Percentiles rank a stretch among this genome's conserved stretches.
Evolutionary conservation across 2,113 vertebrate genomes (phyloP).

Genomic region (Scomber japonicus): DNA sequence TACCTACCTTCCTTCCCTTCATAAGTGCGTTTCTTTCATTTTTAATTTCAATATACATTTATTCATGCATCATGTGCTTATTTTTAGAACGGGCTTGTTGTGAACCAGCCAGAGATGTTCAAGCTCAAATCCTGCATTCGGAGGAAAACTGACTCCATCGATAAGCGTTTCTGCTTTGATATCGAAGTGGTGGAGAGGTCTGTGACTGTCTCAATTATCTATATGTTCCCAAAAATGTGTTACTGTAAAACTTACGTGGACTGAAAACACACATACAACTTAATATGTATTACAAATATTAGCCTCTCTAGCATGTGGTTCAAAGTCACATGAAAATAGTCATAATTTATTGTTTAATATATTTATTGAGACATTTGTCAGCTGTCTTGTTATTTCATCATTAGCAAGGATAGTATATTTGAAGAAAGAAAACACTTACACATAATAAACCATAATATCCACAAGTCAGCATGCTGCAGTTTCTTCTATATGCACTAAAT

Average conservation of each 20-base stretch:
- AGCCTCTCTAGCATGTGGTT: neutral
- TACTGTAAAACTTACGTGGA: neutral
- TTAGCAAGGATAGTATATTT: neutral
- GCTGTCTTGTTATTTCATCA: too few species aligned
- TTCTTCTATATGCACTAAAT: neutral
- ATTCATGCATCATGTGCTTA: neutral
- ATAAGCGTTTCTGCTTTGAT: constrained; percentile 98
- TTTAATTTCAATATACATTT: neutral
- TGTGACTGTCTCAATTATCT: constrained; percentile 61
- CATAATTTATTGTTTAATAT: too few species aligned
- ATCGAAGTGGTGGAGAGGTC: constrained; percentile 97
- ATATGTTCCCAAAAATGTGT: constrained; percentile 15
- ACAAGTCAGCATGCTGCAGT: neutral
- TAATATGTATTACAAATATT: neutral
- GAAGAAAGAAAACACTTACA: too few species aligned
- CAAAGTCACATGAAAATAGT: too few species aligned
- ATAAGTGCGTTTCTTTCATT: neutral
- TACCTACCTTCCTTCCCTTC: neutral
- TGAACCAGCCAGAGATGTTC: constrained; percentile 92
- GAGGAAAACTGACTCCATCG: constrained; percentile 97
- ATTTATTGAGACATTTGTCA: too few species aligned
- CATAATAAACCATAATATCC: neutral
- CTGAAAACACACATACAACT: constrained; percentile 29
- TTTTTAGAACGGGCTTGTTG: constrained; percentile 90
- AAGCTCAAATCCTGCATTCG: constrained; percentile 97